Base-by-base conservation (phyloP, 1,140 invertebrate genomes). In the Polypedilum vanderplanki region DNA sequence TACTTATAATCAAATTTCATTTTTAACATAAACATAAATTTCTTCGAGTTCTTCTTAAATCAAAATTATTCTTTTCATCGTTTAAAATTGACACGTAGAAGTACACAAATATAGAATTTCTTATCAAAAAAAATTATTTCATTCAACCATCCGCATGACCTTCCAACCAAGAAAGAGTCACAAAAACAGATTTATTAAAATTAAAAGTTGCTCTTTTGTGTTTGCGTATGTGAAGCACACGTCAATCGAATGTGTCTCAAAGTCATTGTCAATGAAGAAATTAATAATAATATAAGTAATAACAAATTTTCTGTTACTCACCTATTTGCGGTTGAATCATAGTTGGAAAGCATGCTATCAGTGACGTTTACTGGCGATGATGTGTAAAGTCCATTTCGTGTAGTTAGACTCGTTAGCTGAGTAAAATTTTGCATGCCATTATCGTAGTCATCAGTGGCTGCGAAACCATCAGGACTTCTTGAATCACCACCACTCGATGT, bases 401-500 rank as follows among this genome's bases (percentile, higher is more conserved):
- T 20, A 18, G 17, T 70, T 3, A 70, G 65, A 18, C 20, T 70
- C 20, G 65, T 70, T 18, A 70, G 18, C 10, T 70, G 65, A 70
- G 65, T 70, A 20, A 70, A 70, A 20, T 70, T 22, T 70, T 70
- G 65, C 5, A 70, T 70, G 65, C 65, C 17, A 18, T 18, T 70
- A 12, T 70, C 65, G 20, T 70, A 70, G 1, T 70, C 65, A 22
- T 70, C 65, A 22, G 17, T 20, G 1, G 46, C 46, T 18, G 65
- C 20, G 17, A 18, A 70, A 1, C 65, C 65, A 70, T 70, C 65
- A 18, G 65, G 65, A 70, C 65, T 70, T 18, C 65, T 18, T 18
- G 65, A 70, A 70, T 70, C 65, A 18, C 65, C 65, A 70, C 65
- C 65, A 18, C 65, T 70, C 9, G 65, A 18, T 20, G 65, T 70